Conservation (phyloP, 2,113 vertebrate genomes). For the Rhinoderma darwinii region DNA sequence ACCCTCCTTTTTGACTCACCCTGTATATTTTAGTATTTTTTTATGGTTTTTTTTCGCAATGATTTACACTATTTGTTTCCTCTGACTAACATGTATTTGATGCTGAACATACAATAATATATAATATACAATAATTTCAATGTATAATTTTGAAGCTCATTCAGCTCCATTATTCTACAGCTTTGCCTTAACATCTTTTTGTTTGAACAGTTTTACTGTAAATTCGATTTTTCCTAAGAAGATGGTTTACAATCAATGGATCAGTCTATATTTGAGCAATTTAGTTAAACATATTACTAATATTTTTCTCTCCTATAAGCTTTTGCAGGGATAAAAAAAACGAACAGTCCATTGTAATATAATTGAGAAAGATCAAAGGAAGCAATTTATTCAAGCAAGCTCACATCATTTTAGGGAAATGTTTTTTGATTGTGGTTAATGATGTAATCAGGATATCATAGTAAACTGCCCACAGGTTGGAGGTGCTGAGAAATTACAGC, state of each 20-base stretch:
- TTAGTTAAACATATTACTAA: conserved; percentile 54
- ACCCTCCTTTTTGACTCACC: too few relatives aligned
- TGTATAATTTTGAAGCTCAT: background rate
- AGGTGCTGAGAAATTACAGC: conserved; percentile 67
- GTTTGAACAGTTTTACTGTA: conserved; percentile 37
- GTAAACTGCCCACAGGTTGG: conserved; percentile 73
- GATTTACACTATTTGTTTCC: too few relatives aligned
- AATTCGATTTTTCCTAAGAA: conserved; percentile 52
- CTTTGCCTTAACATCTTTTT: conserved; percentile 3
- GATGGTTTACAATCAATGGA: conserved; percentile 46
- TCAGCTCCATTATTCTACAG: background rate
- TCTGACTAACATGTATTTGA: background rate
- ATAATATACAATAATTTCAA: too few relatives aligned
- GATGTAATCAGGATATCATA: conserved; percentile 79
- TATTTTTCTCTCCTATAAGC: conserved; percentile 43
- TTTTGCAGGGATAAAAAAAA: conserved; percentile 65
- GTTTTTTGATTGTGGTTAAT: conserved; percentile 81
- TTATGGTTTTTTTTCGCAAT: too few relatives aligned
- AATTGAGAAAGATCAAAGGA: conserved; percentile 78
- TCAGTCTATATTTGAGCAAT: conserved; percentile 47
- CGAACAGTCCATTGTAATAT: conserved; percentile 76
- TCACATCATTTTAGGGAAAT: conserved; percentile 78
- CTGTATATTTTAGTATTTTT: too few relatives aligned
- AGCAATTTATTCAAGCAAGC: conserved; percentile 75
- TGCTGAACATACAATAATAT: background rate